phyloP scores from a whole-genome alignment of 2,888 invertebrate species.

The Schizotus pectinicornis region DNA sequence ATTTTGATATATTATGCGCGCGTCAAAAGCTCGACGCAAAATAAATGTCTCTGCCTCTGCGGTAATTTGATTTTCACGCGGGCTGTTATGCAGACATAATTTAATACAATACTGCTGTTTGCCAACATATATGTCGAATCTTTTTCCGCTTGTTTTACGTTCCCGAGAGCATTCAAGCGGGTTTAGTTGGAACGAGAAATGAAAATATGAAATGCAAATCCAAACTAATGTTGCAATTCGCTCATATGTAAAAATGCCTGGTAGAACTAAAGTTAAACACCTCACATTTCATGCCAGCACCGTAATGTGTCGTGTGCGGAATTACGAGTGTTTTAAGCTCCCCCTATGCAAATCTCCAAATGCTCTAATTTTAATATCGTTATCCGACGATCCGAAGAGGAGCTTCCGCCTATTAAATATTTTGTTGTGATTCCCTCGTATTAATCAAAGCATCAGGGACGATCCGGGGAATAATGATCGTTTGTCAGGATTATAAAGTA shows the following conservation, averaged over 20 bases:
- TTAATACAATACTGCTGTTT: slow-evolving; percentile 36
- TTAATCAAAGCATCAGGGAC: slow-evolving; percentile 15
- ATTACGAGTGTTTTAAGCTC: no score
- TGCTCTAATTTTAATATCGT: no score
- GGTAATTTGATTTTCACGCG: slow-evolving; percentile 33
- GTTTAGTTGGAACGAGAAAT: slow-evolving; percentile 33
- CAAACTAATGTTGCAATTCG: slow-evolving; percentile 41
- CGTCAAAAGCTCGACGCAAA: no score
- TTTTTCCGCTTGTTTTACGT: slow-evolving; percentile 41
- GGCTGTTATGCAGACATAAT: slow-evolving; percentile 35
- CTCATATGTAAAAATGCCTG: slow-evolving; percentile 30
- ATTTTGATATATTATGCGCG: no score
- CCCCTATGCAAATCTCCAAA: no score
- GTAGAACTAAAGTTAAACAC: slow-evolving; percentile 24
- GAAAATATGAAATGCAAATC: slow-evolving; percentile 41
- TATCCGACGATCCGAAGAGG: no score
- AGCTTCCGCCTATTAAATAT: no score
- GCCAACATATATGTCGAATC: slow-evolving; percentile 37
- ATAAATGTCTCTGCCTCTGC: slow-evolving; percentile 19
- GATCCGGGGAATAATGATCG: slow-evolving; percentile 25
- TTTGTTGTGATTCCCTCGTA: neutral
- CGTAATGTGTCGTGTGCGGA: no score
- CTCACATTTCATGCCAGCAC: neutral
- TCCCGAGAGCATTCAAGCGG: slow-evolving; percentile 32
- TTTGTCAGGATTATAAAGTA: slow-evolving; percentile 35